phyloP scores from a whole-genome alignment of 2,888 invertebrate genomes.

The Trilocha varians region DNA sequence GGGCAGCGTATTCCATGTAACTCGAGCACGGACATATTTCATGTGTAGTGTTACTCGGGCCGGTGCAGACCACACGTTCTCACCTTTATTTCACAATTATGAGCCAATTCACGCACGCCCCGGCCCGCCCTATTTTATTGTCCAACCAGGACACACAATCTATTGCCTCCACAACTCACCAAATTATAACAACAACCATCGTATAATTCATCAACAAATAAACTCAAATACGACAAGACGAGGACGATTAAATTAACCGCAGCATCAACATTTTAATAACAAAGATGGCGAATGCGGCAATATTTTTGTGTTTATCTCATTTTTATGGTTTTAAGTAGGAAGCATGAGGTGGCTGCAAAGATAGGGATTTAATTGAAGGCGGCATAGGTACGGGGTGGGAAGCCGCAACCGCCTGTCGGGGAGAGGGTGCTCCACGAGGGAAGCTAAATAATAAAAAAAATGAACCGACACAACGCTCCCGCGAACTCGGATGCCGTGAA shows the following conservation, averaged over 20 bases:
- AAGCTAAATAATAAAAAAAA: conserved; percentile 64
- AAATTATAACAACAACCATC: conserved; percentile 1
- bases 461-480: conserved; percentile 53
- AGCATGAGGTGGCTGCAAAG: conserved; percentile 58
- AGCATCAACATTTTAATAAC: conserved; percentile 42
- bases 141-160: conserved; percentile 12
- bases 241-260: conserved; percentile 29
- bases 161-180: conserved; percentile 7
- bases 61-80: conserved; percentile 21
- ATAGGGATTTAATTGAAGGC: conserved; percentile 70
- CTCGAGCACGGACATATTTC: neutral
- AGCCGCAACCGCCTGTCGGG: conserved; percentile 39
- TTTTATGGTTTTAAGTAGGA: conserved; percentile 64
- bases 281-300: conserved; percentile 51
- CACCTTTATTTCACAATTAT: conserved; percentile 42
- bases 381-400: conserved; percentile 36
- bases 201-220: conserved; percentile 7
- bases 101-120: conserved; percentile 30
- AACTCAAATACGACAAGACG: conserved; percentile 3
- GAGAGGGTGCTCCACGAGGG: conserved; percentile 34
- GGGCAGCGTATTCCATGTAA: neutral
- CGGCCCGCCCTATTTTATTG: conserved; percentile 30
- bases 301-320: conserved; percentile 64
- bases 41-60: neutral
- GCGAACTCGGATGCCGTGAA: conserved; percentile 69